Conservation (phyloP, 2,888 invertebrate genomes). For the Lumbricus terrestris region DNA sequence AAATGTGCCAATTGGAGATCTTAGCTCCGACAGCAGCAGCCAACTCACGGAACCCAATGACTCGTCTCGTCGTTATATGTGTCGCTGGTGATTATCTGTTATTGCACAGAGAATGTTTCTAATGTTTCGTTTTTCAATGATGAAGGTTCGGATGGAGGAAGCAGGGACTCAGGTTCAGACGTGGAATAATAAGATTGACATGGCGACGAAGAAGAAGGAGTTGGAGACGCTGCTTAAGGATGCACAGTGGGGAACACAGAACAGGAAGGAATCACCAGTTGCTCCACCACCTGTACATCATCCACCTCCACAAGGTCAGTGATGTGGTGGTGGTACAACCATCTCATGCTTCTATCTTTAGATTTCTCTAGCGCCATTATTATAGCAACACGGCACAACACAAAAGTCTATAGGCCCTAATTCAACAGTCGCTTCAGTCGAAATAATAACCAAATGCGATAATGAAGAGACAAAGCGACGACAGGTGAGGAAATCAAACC, state of each 20-base stretch:
- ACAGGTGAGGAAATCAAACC: no score
- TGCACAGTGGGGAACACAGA: slow-evolving; percentile 11
- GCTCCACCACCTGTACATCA: slow-evolving; percentile 39
- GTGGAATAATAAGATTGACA: slow-evolving; percentile 20
- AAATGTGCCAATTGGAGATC: no score
- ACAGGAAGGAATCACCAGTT: not conserved
- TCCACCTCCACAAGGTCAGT: slow-evolving; percentile 58
- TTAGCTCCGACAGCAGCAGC: no score
- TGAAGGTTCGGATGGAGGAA: slow-evolving; percentile 5
- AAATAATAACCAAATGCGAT: not conserved
- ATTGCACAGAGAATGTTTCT: not conserved
- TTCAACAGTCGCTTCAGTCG: not conserved
- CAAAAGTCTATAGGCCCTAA: not conserved
- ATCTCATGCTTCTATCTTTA: not conserved
- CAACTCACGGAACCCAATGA: no score
- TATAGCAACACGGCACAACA: not conserved
- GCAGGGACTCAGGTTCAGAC: not conserved
- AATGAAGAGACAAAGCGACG: no score
- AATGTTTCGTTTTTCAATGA: not conserved
- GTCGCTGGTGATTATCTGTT: not conserved
- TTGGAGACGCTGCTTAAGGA: slow-evolving; percentile 27
- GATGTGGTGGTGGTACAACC: not conserved
- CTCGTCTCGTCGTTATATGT: not conserved
- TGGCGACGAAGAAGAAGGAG: slow-evolving; percentile 24
- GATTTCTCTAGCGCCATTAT: not conserved